Evolutionary conservation across 2,888 invertebrate genomes (phyloP).

Genomic region (Petrolisthes manimaculis): DNA sequence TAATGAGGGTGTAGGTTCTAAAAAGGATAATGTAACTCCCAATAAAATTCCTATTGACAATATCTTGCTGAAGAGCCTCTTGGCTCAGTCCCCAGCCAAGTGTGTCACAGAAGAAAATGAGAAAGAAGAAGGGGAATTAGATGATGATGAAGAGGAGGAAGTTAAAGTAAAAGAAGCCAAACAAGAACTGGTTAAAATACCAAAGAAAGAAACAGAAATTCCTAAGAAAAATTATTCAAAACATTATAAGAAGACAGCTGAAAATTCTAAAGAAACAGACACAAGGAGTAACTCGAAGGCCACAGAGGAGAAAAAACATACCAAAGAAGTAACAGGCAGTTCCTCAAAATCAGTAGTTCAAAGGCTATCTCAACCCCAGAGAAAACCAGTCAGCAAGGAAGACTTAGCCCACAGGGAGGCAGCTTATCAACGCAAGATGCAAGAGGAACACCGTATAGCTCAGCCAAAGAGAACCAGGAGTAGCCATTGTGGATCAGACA

Average conservation of each 20-base stretch:
- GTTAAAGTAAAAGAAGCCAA: background rate
- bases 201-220: background rate
- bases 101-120: constrained; percentile 14
- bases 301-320: background rate
- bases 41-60: constrained; percentile 35
- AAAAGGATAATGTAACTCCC: background rate
- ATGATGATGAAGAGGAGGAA: constrained; percentile 48
- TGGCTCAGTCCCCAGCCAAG: constrained; percentile 37
- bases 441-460: background rate
- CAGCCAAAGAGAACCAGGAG: background rate
- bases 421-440: background rate
- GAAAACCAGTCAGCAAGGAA: background rate
- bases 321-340: background rate
- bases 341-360: background rate
- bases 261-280: background rate
- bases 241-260: background rate
- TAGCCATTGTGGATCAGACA: background rate
- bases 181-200: background rate
- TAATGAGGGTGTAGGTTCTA: background rate
- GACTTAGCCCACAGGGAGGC: background rate
- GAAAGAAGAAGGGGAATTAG: constrained; percentile 54
- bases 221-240: background rate
- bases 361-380: background rate
- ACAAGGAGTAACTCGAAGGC: background rate
- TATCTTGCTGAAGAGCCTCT: constrained; percentile 18